Evolutionary conservation across 2,797 vertebrate genomes (phyloP), one percentile per base, ranked within the genome.

Genomic region (Alca torda): DNA sequence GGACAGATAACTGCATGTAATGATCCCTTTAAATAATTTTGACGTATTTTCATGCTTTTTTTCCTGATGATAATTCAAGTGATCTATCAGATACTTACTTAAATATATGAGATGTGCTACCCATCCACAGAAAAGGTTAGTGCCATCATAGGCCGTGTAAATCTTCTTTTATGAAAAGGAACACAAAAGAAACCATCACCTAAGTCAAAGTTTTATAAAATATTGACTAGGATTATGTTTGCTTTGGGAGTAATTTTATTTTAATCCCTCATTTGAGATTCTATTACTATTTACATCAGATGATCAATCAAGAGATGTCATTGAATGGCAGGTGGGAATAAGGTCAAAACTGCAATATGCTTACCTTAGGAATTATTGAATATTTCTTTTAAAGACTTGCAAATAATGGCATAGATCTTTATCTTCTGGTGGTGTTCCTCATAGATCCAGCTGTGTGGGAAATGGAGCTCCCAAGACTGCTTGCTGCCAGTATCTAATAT

Each of bases 151-250:
- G 88, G 59, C 92, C 3, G 0, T 78, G 63, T 98, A 97, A 98
- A 98, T 98, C 97, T 98, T 97, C 86, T 94, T 97, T 97, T 97
- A 97, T 97, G 96, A 97, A 98, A 97, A 97, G 67, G 80, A 95
- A 95, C 41, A 16, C 94, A 97, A 94, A 95, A 69, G 65, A 97
- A 97, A 97, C 96, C 73, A 97, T 96, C 84, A 92, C 54, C 56
- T 93, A 90, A 97, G 87, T 97, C 82, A 94, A 96, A 90, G 79
- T 91, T 97, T 98, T 97, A 97, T 97, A 95, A 98, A 97, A 96
- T 96, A 96, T 97, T 98, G 93, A 76, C 83, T 93, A 90, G 94
- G 84, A 96, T 97, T 97, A 92, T 95, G 51, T 90, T 96, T 97
- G 84, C 93, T 96, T 93, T 91, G 96, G 83, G 97, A 97, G 94